phyloP scores from a whole-genome alignment of 2,113 vertebrate genomes.

The Notarius quadriscutis region DNA sequence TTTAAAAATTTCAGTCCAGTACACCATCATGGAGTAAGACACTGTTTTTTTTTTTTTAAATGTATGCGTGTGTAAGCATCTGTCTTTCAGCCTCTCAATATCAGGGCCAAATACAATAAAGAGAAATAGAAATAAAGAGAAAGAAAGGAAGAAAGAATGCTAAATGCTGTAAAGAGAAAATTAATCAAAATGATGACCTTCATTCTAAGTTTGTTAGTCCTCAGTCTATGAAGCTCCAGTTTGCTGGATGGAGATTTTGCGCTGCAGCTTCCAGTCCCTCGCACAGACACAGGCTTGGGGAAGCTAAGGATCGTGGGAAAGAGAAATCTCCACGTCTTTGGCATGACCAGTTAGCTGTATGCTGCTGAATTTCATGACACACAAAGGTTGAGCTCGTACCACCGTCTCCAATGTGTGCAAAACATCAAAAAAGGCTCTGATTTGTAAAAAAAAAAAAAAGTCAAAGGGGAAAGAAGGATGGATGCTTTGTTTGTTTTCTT shows the following conservation, averaged over 20 bases:
- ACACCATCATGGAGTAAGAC: constrained; percentile 41
- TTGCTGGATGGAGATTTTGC: constrained; percentile 45
- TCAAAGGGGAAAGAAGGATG: not conserved
- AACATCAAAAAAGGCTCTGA: constrained; percentile 48
- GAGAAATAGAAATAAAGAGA: constrained; percentile 24
- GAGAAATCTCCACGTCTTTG: constrained; percentile 72
- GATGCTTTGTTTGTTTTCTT: constrained; percentile 8
- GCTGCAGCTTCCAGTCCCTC: constrained; percentile 55
- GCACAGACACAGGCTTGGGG: constrained; percentile 69
- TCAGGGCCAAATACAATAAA: constrained; percentile 45
- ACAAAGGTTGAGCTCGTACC: constrained; percentile 37
- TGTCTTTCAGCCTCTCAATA: constrained; percentile 35
- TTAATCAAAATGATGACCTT: constrained; percentile 44
- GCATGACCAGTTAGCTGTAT: constrained; percentile 81
- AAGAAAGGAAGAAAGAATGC: constrained; percentile 41
- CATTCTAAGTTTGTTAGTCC: constrained; percentile 55
- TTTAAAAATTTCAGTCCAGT: constrained; percentile 53
- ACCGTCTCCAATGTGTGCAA: constrained; percentile 53
- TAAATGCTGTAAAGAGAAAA: constrained; percentile 29
- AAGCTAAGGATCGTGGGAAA: constrained; percentile 64
- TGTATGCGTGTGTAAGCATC: constrained; percentile 5
- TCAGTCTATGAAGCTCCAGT: constrained; percentile 45
- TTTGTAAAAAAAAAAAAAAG: constrained; percentile 14
- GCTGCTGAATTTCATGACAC: constrained; percentile 59
- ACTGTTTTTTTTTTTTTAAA: not conserved